Base-by-base conservation (phyloP, 2,113 vertebrate species). In the Geococcyx californianus region DNA sequence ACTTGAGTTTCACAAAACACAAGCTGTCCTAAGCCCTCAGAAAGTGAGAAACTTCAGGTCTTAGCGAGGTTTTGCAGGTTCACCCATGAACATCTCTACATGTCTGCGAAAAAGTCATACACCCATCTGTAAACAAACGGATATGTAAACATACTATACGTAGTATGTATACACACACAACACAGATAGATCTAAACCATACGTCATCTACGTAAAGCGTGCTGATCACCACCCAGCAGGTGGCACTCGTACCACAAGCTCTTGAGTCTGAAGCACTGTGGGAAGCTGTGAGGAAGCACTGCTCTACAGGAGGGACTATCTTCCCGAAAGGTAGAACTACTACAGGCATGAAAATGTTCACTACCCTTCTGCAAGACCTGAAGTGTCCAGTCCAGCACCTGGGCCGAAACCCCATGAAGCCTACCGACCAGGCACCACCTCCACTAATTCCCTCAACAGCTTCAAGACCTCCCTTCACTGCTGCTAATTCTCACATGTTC, bases 221-320 rank as follows among this genome's bases (percentile, higher is more conserved):
- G 34, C 77, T 77, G 47, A 23, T 49, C n/a, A 58, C 70, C 85
- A 92, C 90, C 96, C 95, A 96, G 92, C 90, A 97, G 94, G 90
- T 96, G 93, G 96, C 94, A 96, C 92, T 93, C 83, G 1, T 17
- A 90, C 20, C 86, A 89, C 55, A 44, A 93, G 77, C 88, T 94
- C 93, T 83, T 0, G 52, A 72, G 36, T 74, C 72, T 3, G 28
- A 42, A 72, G 56, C 26, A 21, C 29, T 0, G 29, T 8, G 44
- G 86, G 72, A 55, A 16, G 17, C 79, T 63, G 55, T 3, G 21
- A 52, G 47, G 36, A 69, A 5, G 25, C 49, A 5, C 49, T 36
- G 25, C 52, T 64, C 88, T 47, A 36, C 78, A 81, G 83, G 45
- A 95, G 59, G 58, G 62, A 94, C 40, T 90, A 76, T 66, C 66